phyloP scores from a whole-genome alignment of 1,140 invertebrate genomes.

The Latrodectus geometricus region DNA sequence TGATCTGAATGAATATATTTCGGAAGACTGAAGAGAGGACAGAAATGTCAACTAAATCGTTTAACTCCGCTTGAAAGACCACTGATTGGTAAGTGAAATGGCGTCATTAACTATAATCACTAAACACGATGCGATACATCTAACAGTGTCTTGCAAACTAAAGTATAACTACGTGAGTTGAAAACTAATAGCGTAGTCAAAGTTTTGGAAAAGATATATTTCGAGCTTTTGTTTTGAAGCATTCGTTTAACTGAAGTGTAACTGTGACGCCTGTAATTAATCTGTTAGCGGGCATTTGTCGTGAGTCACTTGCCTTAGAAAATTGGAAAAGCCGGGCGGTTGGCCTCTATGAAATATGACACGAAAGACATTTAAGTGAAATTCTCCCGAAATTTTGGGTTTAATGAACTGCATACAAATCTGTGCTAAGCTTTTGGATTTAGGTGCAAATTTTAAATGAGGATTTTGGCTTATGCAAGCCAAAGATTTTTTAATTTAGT shows the following conservation, averaged over 20 bases:
- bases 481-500: too few relatives aligned
- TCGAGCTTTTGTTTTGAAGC: conserved; percentile 17
- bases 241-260: conserved; percentile 23
- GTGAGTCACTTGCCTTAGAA: conserved; percentile 20
- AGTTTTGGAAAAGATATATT: conserved; percentile 26
- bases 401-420: too few relatives aligned
- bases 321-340: neutral
- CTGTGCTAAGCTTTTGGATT: too few relatives aligned
- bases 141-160: neutral
- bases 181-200: conserved; percentile 19
- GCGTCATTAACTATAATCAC: neutral
- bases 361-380: too few relatives aligned
- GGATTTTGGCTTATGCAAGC: too few relatives aligned
- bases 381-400: too few relatives aligned
- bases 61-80: neutral
- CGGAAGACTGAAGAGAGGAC: too few relatives aligned
- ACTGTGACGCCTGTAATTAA: conserved; percentile 29
- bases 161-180: neutral
- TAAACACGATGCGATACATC: conserved; percentile 14
- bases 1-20: too few relatives aligned
- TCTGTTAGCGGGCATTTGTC: conserved; percentile 22
- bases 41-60: too few relatives aligned
- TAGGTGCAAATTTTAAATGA: too few relatives aligned
- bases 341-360: too few relatives aligned
- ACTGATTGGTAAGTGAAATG: conserved; percentile 7